Evolutionary conservation across 2,797 vertebrate species (phyloP).

Genomic region (Bradypus variegatus): DNA sequence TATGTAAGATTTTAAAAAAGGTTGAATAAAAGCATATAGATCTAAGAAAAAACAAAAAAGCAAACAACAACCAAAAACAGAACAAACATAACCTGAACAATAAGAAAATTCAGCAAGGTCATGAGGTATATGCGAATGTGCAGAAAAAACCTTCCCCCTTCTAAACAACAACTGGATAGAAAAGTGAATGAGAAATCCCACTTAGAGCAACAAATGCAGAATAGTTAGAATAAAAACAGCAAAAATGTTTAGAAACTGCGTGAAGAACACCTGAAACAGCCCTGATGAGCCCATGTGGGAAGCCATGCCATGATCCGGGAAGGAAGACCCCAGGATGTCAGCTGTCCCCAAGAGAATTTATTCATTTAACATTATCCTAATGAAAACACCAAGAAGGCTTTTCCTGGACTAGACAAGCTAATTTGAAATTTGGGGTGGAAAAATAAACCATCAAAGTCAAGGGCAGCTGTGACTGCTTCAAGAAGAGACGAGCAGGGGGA

Average conservation of each 20-base stretch:
- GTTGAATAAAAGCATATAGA: too few species aligned
- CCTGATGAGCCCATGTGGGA: too few species aligned
- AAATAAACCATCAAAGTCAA: neutral
- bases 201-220: neutral
- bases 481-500: too few species aligned
- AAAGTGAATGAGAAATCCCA: neutral
- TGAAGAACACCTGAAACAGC: neutral
- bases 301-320: fast-evolving
- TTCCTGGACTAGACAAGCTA: neutral
- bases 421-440: neutral
- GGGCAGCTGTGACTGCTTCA: neutral
- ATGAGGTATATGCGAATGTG: too few species aligned
- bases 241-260: neutral
- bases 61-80: neutral
- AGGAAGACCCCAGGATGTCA: too few species aligned
- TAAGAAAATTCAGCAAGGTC: neutral
- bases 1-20: too few species aligned
- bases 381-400: too few species aligned
- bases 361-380: neutral
- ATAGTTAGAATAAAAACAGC: neutral
- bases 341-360: too few species aligned
- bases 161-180: neutral
- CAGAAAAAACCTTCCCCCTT: too few species aligned
- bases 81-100: neutral
- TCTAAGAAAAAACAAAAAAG: too few species aligned